Conservation (phyloP, 2,888 invertebrate species). For the Cristatella mucedo region DNA sequence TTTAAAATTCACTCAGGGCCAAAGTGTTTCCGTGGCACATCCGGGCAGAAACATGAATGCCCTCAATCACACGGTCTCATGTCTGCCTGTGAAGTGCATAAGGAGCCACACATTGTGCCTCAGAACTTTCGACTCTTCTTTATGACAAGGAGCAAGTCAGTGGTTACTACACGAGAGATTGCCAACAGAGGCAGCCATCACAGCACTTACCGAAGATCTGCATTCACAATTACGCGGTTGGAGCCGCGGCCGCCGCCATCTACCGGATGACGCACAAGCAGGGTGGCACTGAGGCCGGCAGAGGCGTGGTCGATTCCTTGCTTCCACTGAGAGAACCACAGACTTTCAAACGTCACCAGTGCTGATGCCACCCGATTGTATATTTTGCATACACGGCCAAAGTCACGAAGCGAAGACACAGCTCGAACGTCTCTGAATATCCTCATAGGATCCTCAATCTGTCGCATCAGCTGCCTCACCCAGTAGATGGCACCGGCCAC, state of each 20-base stretch:
- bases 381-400: slow-evolving; percentile 17
- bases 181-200: neutral
- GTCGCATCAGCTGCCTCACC: slow-evolving; percentile 31
- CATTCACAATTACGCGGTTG: slow-evolving; percentile 30
- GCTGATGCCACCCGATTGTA: slow-evolving; percentile 30
- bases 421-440: slow-evolving; percentile 31
- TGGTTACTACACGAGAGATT: no score
- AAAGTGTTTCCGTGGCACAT: no score
- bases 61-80: no score
- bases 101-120: no score
- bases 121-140: no score
- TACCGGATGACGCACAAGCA: slow-evolving; percentile 30
- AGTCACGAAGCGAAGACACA: slow-evolving; percentile 30
- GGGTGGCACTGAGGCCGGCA: slow-evolving; percentile 29
- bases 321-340: slow-evolving; percentile 36
- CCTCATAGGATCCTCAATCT: slow-evolving; percentile 38
- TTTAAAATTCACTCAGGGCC: no score
- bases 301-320: slow-evolving; percentile 28
- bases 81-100: no score
- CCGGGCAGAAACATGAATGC: no score
- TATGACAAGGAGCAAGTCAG: no score
- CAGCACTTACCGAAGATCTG: slow-evolving; percentile 28
- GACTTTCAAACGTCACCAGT: slow-evolving; percentile 34
- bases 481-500: slow-evolving; percentile 37
- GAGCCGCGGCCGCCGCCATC: no score